A percentile compares a stretch with the other conserved stretches of the same genome.
These are phyloP conservation scores for Electrophaes corylata DNA, from an alignment of 2,888 invertebrate genomes.

Conservation along the genomic window DNA sequence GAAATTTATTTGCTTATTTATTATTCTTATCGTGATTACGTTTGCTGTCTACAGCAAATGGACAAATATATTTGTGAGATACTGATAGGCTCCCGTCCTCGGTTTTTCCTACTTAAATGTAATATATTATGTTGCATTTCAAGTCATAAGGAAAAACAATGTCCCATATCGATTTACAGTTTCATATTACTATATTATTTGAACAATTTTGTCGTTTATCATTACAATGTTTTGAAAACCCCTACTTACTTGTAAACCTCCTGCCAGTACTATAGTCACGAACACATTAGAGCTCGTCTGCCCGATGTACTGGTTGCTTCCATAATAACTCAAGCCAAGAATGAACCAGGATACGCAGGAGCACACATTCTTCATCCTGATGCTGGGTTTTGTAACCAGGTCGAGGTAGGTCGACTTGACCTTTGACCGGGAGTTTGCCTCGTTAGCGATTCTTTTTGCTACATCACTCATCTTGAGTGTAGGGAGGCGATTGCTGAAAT, in stretches of 20 bases:
- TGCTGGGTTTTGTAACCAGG: conserved; percentile 83
- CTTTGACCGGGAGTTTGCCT: conserved; percentile 49
- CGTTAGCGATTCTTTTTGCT: conserved; percentile 47
- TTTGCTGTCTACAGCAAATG: too few species aligned
- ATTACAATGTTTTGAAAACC: not conserved
- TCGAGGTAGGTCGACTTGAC: conserved; percentile 82
- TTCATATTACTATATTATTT: not conserved
- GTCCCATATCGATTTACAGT: too few species aligned
- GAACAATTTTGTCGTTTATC: not conserved
- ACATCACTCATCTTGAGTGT: conserved; percentile 60
- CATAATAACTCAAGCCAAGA: conserved; percentile 91
- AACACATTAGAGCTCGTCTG: conserved; percentile 91
- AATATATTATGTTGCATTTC: too few species aligned
- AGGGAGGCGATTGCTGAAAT: conserved; percentile 69
- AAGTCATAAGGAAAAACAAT: too few species aligned
- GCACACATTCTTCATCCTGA: conserved; percentile 86
- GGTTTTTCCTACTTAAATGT: too few species aligned
- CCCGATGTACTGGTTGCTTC: conserved; percentile 90
- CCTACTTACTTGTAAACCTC: conserved; percentile 53
- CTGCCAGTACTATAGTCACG: conserved; percentile 87
- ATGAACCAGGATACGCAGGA: conserved; percentile 89
- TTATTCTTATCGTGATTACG: too few species aligned
- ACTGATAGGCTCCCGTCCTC: too few species aligned
- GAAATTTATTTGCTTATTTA: too few species aligned
- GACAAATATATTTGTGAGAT: too few species aligned